These are phyloP conservation scores for Hippocampus kuda DNA, from an alignment of 2,797 vertebrate genomes.

Conservation along the genomic window DNA sequence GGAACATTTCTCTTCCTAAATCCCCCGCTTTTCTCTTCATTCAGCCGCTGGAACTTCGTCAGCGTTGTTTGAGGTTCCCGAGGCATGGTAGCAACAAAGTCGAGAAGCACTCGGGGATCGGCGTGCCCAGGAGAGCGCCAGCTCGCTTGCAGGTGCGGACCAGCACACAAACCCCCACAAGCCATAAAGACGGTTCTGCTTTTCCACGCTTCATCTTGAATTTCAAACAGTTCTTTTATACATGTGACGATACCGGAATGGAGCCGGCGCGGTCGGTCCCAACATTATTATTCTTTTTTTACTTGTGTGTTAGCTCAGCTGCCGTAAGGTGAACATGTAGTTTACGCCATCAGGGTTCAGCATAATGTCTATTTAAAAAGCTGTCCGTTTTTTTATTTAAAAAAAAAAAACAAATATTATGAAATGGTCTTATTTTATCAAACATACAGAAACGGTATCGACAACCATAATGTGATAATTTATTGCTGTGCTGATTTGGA, in stretches of 20 bases:
- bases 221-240: neutral
- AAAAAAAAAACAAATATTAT: slow-evolving; percentile 2
- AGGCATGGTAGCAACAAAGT: slow-evolving; percentile 62
- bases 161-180: neutral
- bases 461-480: slow-evolving; percentile 50
- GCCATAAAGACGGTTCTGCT: neutral
- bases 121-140: slow-evolving; percentile 15
- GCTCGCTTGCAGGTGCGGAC: slow-evolving; percentile 30
- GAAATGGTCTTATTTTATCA: slow-evolving; percentile 50
- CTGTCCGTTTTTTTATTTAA: slow-evolving; percentile 31
- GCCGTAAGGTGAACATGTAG: slow-evolving; percentile 27
- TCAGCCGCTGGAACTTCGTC: slow-evolving; percentile 11
- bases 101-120: slow-evolving; percentile 29
- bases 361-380: slow-evolving; percentile 48
- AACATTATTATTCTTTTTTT: neutral
- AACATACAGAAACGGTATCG: slow-evolving; percentile 33
- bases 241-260: slow-evolving; percentile 34
- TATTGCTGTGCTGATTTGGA: slow-evolving; percentile 51
- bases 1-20: too few species aligned
- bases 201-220: neutral
- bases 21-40: neutral
- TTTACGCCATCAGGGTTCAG: slow-evolving; percentile 42
- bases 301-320: neutral
- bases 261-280: neutral
- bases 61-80: slow-evolving; percentile 66